Base-by-base conservation (phyloP, 2,888 invertebrate species). In the Micoletzkya japonica region DNA sequence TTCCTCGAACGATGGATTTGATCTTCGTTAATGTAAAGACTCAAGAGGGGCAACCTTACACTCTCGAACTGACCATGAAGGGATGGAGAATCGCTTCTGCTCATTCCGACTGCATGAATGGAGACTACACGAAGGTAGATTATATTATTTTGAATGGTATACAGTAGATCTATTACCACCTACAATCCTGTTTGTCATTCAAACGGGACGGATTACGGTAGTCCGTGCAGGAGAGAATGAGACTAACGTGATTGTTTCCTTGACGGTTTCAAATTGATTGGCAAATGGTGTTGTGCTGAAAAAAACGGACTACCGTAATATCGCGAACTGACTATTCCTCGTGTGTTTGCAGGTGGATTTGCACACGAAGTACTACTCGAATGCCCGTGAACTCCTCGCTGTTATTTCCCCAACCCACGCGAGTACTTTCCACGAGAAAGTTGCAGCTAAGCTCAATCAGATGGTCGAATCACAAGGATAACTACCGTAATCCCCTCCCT, bases 11-110 rank as follows among this genome's bases (percentile, higher is more conserved):
- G 64, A 89, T 90, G 79, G 89, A 89, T 71, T 86, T 88, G 26
- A 90, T 92, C 73, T 91, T 90, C 86, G 88, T 93, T 70, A 93
- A 93, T 86, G 85, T 93, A 34, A 91, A 90, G 68, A 93, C 93
- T 0, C 87, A 91, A 71, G 71, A 49, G 73, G 81, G 77, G 66
- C 86, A 89, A 2, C 87, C 89, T 44, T 91, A 90, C 83, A 92
- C 92, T 85, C 87, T 93, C 20, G 91, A 92, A 86, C 88, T 93
- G 84, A 91, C 92, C 0, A 88, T 89, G 81, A 84, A 84, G 56
- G 84, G 84, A 4, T 84, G 84, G 84, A 70, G 84, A 52, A 76
- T 84, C 36, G 82, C 82, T 20, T 82, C 82, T 0, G 73, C 74
- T 3, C 82, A 81, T 50, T 77, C 81, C 0, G 84, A 84, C 66